These are phyloP conservation scores for Pollenia labialis DNA, from an alignment of 2,888 invertebrate species.

Conservation along the genomic window DNA sequence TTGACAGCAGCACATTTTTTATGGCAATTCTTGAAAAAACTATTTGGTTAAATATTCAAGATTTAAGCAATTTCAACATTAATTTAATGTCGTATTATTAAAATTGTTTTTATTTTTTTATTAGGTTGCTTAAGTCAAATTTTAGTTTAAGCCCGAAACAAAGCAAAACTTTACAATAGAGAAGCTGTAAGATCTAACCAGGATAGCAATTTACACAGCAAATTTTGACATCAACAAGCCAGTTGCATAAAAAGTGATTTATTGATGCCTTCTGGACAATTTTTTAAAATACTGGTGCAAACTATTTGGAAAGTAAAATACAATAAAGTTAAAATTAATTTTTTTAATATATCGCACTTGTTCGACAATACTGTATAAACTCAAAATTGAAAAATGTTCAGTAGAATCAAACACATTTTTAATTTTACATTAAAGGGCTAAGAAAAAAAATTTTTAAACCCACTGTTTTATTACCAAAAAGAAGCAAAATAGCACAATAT, in stretches of 20 bases:
- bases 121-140: not conserved
- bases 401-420: too few relatives aligned
- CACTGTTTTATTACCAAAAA: too few relatives aligned
- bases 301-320: not conserved
- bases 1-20: slow-evolving; percentile 47
- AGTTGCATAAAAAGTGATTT: slow-evolving; percentile 4
- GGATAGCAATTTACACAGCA: not conserved
- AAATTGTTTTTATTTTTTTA: slow-evolving; percentile 25
- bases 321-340: not conserved
- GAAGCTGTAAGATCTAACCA: not conserved
- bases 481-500: too few relatives aligned
- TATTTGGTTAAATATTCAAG: slow-evolving; percentile 49
- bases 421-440: too few relatives aligned
- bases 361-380: too few relatives aligned
- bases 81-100: slow-evolving; percentile 55
- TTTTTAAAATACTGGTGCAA: slow-evolving; percentile 9
- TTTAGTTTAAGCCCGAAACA: too few relatives aligned
- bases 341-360: not conserved
- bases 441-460: too few relatives aligned
- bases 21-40: too few relatives aligned
- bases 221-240: not conserved
- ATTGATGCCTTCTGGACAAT: not conserved
- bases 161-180: not conserved
- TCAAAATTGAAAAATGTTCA: too few relatives aligned
- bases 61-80: slow-evolving; percentile 62